Conservation (phyloP, 2,888 invertebrate genomes). For the Carabus problematicus region DNA sequence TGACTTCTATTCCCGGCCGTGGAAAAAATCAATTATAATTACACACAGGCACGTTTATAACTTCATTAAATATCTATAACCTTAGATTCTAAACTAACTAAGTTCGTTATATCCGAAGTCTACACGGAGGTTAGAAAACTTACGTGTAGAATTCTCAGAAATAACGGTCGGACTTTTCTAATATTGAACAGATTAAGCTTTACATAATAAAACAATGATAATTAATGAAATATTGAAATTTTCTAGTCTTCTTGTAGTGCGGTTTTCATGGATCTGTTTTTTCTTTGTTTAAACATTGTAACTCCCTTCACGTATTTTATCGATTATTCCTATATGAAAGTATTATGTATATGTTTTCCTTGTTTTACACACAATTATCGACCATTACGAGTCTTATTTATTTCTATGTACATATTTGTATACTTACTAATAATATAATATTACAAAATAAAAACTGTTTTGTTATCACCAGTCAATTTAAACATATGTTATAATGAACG, state of each 20-base stretch:
- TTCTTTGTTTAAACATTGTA: not conserved
- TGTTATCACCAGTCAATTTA: conserved; percentile 24
- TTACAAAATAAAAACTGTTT: conserved; percentile 18
- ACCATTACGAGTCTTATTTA: conserved; percentile 1
- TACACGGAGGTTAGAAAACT: no score
- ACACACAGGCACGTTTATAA: no score
- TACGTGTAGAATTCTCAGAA: conserved; percentile 4
- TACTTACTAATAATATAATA: conserved; percentile 12
- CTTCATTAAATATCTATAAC: no score
- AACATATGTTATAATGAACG: conserved; percentile 4
- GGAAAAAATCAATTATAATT: no score
- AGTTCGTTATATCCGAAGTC: no score
- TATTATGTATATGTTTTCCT: no score
- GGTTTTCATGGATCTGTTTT: conserved; percentile 7
- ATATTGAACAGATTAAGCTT: conserved; percentile 26
- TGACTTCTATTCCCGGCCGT: no score
- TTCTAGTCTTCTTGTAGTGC: conserved; percentile 15
- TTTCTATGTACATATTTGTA: conserved; percentile 32
- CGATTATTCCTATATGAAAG: no score
- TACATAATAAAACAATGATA: conserved; percentile 16
- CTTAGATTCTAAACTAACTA: no score
- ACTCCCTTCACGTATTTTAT: no score
- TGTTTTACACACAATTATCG: no score
- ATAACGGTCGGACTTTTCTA: not conserved
- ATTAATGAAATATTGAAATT: conserved; percentile 19